Evolutionary conservation across 2,888 invertebrate species (phyloP).

Genomic region (Dicycla oo): DNA sequence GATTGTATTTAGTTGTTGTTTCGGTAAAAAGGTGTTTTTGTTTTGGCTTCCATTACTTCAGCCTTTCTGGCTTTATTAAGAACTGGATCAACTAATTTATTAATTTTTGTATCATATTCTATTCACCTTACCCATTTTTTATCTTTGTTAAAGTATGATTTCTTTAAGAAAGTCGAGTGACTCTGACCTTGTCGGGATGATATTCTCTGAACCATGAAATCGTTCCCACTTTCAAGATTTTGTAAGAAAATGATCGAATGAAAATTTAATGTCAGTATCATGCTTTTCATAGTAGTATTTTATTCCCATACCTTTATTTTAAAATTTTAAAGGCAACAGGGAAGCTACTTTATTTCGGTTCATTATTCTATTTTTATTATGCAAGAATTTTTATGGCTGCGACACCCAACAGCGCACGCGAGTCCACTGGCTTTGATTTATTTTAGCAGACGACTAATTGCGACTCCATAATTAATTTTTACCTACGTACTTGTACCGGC

Average conservation of each 20-base stretch:
- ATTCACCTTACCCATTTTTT: not conserved
- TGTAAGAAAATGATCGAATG: not conserved
- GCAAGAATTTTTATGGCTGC: constrained; percentile 59
- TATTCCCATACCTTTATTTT: not conserved
- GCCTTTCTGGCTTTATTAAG: not conserved
- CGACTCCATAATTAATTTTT: constrained; percentile 39
- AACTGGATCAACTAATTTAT: not conserved
- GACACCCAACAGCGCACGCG: constrained; percentile 51
- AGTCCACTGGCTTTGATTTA: constrained; percentile 52
- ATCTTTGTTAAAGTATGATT: not conserved
- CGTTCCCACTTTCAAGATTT: not conserved
- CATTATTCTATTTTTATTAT: constrained; percentile 56
- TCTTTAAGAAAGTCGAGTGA: not conserved
- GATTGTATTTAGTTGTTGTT: constrained; percentile 3
- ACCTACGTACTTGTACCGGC: not conserved
- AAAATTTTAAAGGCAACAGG: constrained; percentile 20
- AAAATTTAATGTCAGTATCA: not conserved
- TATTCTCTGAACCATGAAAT: constrained; percentile 2
- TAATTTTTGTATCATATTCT: not conserved
- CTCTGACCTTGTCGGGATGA: too few species aligned
- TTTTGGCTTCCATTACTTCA: not conserved
- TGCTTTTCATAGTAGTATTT: not conserved
- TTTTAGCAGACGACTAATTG: constrained; percentile 47
- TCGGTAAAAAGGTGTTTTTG: not conserved
- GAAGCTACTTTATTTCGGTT: constrained; percentile 27